Percentiles rank a stretch among this genome's conserved stretches.
These are phyloP conservation scores for Drosophila malerkotliana DNA, from an alignment of 1,140 invertebrate genomes.

Conservation along the genomic window DNA sequence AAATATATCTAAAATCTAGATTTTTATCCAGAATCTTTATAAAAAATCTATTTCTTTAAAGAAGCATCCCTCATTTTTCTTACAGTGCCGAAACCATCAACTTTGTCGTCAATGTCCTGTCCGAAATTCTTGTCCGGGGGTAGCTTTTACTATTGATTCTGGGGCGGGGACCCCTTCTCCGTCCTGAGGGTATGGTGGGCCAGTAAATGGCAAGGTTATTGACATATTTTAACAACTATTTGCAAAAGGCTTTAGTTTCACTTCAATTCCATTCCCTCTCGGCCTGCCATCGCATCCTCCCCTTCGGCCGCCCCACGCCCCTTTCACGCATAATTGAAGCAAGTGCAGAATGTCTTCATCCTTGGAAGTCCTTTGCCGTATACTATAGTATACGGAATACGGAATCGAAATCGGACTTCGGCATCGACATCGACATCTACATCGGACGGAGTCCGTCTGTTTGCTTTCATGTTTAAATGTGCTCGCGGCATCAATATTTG, in stretches of 20 bases:
- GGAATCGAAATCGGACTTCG: conserved; percentile 1
- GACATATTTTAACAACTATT: conserved; percentile 82
- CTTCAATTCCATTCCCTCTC: conserved; percentile 63
- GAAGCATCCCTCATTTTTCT: neutral
- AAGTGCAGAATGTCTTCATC: conserved; percentile 79
- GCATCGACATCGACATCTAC: neutral
- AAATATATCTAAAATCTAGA: too few species aligned
- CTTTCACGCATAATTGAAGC: conserved; percentile 72
- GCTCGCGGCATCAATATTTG: conserved; percentile 78
- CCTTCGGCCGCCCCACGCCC: neutral
- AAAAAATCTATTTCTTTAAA: neutral
- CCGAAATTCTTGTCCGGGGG: conserved; percentile 58
- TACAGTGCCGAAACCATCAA: conserved; percentile 15
- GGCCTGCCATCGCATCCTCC: conserved; percentile 1
- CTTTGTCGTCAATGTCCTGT: conserved; percentile 45
- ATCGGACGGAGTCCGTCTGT: conserved; percentile 37
- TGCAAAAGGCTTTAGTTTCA: conserved; percentile 81
- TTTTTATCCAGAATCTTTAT: neutral
- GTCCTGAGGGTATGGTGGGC: neutral
- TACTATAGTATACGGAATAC: neutral
- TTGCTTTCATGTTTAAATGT: conserved; percentile 69
- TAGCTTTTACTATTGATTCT: conserved; percentile 63
- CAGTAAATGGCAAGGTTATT: conserved; percentile 73
- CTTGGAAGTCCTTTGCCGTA: conserved; percentile 20
- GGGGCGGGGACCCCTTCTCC: conserved; percentile 14